Evolutionary conservation across 2,888 invertebrate genomes (phyloP), one percentile per base, ranked within the genome.

Genomic region (Aradus depressus): DNA sequence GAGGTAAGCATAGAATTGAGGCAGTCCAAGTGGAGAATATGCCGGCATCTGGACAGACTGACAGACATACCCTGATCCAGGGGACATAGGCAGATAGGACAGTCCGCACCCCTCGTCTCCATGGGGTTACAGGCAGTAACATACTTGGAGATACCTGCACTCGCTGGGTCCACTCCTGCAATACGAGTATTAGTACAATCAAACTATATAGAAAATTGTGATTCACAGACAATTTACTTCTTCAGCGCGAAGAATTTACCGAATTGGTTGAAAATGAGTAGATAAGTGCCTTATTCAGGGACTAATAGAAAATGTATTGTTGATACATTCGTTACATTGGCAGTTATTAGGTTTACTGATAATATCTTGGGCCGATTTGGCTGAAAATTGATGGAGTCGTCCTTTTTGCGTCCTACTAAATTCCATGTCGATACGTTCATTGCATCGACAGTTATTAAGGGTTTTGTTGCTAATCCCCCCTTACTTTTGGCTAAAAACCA

Each of bases 11-110:
- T 79, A 39, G 80, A 79, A 63, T 81, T 79, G 35, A 90, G 72
- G 65, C 90, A 90, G 61, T 81, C 79, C 61, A 84, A 73, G 68
- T 89, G 89, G 68, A 88, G 75, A 66, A 81, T 74, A 70, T 90
- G 90, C 57, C 77, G 76, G 67, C 89, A 90, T 55, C 79, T 78
- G 60, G 76, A 77, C 51, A 83, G 72, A 57, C 80, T 76, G 43
- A 81, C 77, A 14, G 52, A 41, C 39, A 56, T 56, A 6, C 56
- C 54, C 26, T 49, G 34, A 12, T 18, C 43, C 41, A 80, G 62
- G 53, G 74, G 75, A 60, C 78, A 75, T 62, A 80, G 70, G 61
- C 79, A 80, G 61, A 81, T 75, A 43, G 86, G 85, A 62, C 81
- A 84, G 18, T 80, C 67, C 61, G 67, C 55, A 28, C 61, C 61